Evolutionary conservation across 2,797 vertebrate species (phyloP), one percentile per base, ranked within the genome.

Genomic region (Vireo griseus): DNA sequence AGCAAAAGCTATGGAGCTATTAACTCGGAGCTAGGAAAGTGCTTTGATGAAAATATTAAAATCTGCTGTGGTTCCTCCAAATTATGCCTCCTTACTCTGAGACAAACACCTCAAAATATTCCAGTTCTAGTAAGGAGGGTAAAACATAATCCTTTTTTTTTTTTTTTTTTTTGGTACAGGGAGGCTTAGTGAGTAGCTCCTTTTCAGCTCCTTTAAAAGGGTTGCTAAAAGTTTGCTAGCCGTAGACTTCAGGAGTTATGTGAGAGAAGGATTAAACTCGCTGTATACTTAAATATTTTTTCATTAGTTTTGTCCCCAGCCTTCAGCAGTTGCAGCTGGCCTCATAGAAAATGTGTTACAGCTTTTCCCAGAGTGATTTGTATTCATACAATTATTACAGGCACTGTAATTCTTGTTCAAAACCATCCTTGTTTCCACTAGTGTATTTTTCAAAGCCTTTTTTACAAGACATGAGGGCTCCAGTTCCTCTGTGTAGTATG

Each of bases 41-140:
- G 89, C 92, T 92, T 86, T 92, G 79, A 78, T 87, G 85, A 31
- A 57, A 76, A 45, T 62, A 18, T 71, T 14, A 88, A 95, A 92
- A 90, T 61, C 69, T 50, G 31, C 51, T 29, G 65, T 18, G 55
- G 55, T 91, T 95, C 19, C 42, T 85, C 50, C 45, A 48, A 66
- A 59, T 78, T 74, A 79, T 29, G 79, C 37, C 28, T 81, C 61
- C 33, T 31, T 28, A 29, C 29, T 88, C 51, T 25, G 73, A 92
- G 61, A 51, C 75, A 67, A 96, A 87, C 44, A 16, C 24, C 81
- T 80, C 33, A 58, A 79, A 92, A 86, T 72, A 86, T 17, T 90
- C 75, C 63, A 21, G 20, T 87, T 66, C 20, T 35, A 65, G 58
- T 69, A 51, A 39, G 39, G 31, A 86, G 7, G 37, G 26, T 21